A percentile compares a stretch with the other conserved stretches of the same genome.
Conservation (phyloP, 2,888 invertebrate species). For the Chamaedrilus cognettii region DNA sequence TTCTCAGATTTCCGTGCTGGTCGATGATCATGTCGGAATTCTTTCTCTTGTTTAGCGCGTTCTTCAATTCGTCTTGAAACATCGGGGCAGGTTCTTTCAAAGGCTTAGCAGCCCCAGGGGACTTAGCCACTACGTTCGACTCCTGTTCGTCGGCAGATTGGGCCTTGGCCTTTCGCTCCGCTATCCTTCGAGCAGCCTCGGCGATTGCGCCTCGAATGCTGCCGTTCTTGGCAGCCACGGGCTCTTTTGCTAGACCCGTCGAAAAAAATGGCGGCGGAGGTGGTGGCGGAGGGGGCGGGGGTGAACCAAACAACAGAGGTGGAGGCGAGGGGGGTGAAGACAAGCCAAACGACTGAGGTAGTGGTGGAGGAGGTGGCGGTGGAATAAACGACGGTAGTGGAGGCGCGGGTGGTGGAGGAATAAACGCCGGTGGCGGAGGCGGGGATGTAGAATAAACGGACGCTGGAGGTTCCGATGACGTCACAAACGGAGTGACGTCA, state of each 20-base stretch:
- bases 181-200: neutral
- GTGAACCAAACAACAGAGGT: neutral
- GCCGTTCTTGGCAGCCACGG: neutral
- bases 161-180: too few relatives aligned
- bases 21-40: neutral
- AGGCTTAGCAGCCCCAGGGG: too few relatives aligned
- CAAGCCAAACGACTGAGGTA: too few relatives aligned
- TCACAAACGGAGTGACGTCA: too few relatives aligned
- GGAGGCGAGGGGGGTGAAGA: neutral
- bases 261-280: neutral
- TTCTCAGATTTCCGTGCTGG: neutral
- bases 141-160: too few relatives aligned
- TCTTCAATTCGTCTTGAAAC: neutral
- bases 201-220: neutral
- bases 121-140: too few relatives aligned
- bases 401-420: neutral
- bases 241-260: neutral
- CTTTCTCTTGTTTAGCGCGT: neutral
- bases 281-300: neutral
- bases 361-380: neutral
- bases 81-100: neutral
- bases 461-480: too few relatives aligned
- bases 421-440: too few relatives aligned
- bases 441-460: too few relatives aligned
- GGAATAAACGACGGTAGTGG: neutral